phyloP scores from a whole-genome alignment of 1,140 invertebrate genomes.

The Venturia canescens region DNA sequence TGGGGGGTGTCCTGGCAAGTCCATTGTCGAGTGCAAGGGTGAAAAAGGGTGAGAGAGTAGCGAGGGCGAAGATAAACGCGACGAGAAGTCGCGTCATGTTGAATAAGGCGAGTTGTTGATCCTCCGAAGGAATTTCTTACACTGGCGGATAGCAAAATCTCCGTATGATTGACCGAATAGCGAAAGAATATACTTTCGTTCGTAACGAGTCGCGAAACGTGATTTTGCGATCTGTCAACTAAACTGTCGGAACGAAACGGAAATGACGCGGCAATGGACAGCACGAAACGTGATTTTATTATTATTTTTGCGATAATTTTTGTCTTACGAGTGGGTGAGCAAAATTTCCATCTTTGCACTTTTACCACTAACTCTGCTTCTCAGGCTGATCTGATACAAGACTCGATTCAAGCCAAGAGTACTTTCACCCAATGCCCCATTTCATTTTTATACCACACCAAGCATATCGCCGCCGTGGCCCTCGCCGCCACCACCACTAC shows the following conservation, averaged over 20 bases:
- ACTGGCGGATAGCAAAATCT: no score
- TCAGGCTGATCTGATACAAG: slow-evolving; percentile 60
- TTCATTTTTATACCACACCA: slow-evolving; percentile 74
- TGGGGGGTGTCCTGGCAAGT: slow-evolving; percentile 88
- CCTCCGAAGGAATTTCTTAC: no score
- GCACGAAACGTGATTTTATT: background rate
- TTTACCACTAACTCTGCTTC: slow-evolving; percentile 5
- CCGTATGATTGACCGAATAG: no score
- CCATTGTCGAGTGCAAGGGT: slow-evolving; percentile 85
- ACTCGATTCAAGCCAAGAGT: slow-evolving; percentile 58
- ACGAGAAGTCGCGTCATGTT: slow-evolving; percentile 56
- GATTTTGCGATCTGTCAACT: no score
- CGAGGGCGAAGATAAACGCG: slow-evolving; percentile 48
- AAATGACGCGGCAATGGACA: no score
- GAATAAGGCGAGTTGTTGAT: slow-evolving; percentile 5
- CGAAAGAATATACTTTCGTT: no score
- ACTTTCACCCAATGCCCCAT: slow-evolving; percentile 78
- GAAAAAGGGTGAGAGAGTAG: slow-evolving; percentile 3
- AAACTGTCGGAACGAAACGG: no score
- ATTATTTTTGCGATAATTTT: background rate
- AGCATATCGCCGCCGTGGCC: slow-evolving; percentile 23
- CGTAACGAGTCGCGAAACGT: no score
- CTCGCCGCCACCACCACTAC: background rate
- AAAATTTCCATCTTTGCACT: slow-evolving; percentile 46
- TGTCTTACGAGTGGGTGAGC: background rate